Evolutionary conservation across 2,888 invertebrate genomes (phyloP).

Genomic region (Ophioninae sp.): DNA sequence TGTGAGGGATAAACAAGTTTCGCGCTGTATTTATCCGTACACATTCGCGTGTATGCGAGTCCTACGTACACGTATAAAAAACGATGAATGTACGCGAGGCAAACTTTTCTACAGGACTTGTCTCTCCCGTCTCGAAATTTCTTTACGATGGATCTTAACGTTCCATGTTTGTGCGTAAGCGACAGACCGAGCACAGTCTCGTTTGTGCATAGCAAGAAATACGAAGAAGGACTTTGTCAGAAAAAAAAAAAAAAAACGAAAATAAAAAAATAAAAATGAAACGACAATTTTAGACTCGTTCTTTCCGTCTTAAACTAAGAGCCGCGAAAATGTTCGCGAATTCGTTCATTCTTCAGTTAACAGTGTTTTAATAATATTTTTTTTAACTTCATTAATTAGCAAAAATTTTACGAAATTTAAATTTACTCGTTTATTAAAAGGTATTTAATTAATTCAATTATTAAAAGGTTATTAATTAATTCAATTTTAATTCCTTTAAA

Average conservation of each 20-base stretch:
- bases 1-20: slow-evolving; percentile 60
- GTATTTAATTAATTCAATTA: too few species aligned
- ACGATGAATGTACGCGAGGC: slow-evolving; percentile 12
- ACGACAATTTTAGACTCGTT: not conserved
- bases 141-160: not conserved
- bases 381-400: too few species aligned
- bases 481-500: too few species aligned
- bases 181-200: not conserved
- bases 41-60: not conserved
- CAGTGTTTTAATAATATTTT: too few species aligned
- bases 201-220: not conserved
- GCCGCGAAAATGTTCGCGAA: too few species aligned
- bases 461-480: too few species aligned
- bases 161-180: slow-evolving; percentile 3
- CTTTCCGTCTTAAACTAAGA: too few species aligned
- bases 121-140: slow-evolving; percentile 30
- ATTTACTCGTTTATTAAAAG: too few species aligned
- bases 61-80: not conserved
- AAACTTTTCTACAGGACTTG: slow-evolving; percentile 54
- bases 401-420: too few species aligned
- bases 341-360: too few species aligned
- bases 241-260: too few species aligned
- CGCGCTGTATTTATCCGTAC: slow-evolving; percentile 28
- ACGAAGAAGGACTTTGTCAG: too few species aligned
- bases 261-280: not conserved